Evolutionary conservation across 2,888 invertebrate species (phyloP), one percentile per base, ranked within the genome.

Genomic region (Ommatoiulus sabulosus): DNA sequence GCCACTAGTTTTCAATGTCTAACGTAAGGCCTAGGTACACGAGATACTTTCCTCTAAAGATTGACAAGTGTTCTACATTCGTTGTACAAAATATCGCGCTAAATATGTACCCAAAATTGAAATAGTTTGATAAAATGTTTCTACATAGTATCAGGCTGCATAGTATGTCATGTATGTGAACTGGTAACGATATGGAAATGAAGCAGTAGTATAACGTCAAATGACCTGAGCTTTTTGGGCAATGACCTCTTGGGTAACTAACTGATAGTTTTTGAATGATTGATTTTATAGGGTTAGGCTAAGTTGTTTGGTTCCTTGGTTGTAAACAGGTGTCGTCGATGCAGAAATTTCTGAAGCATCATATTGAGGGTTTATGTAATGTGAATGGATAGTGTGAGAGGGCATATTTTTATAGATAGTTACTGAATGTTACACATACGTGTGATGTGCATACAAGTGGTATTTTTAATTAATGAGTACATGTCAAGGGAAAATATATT

Each of bases 281-380:
- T 48, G 52, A 43, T 87, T 87, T 87, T 46, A 85, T 89, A 24
- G 46, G 46, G 87, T 91, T 87, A 80, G 87, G 48, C 15, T 5
- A 44, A 15, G 84, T 84, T 15, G 10, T 43, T 43, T 35, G 35
- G n/a, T 86, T 88, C 35, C 48, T 35, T 12, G 10, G 87, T 80
- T 6, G 48, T 63, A n/a, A n/a, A n/a, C n/a, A 35, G 35, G 35
- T 35, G 35, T 35, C 35, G 35, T 35, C 35, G 35, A 35, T 35
- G 35, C 35, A 35, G 35, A 35, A 35, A 35, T 35, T 35, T 35
- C 35, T 35, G 35, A 35, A 35, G 35, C 35, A 35, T 35, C 1
- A 35, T 35, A 35, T 35, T 35, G 35, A 35, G 35, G 35, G 35
- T 35, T 35, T 35, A 35, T 35, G 35, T 35, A 35, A 35, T 35